Base-by-base conservation (phyloP, 2,888 invertebrate genomes). In the Pyrrhia umbra region DNA sequence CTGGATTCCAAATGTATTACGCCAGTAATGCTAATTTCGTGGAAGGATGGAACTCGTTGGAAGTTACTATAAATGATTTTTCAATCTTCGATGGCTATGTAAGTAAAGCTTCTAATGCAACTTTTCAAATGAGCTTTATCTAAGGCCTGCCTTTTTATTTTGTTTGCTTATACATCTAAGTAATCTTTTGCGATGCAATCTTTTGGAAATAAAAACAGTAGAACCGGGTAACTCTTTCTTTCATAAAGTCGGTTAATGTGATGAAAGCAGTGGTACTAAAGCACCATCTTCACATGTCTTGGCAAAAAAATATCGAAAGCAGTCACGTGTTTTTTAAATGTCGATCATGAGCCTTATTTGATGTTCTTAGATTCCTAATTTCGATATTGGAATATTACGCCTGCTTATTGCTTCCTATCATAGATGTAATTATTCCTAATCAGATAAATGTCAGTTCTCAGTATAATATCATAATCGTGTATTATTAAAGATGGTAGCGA, bases 41-140 rank as follows among this genome's bases (percentile, higher is more conserved):
- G 25, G 59, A 69, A 39, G 85, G 85, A n/a, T 85, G 85, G 85
- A 85, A 84, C 42, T 68, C 71, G n/a, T 59, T 85, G 20, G 68
- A 69, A 25, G 80, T 85, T 4, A 52, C 68, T 21, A 66, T 85
- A 6, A 21, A 57, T n/a, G 84, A 82, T 40, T 81, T 82, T 13
- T 55, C 56, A 8, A 63, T 69, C 42, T 85, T 85, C 21, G 62
- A 78, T 16, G 85, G 85, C 13, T 85, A 85, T 75, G 85, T 85
- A 67, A 85, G 85, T 85, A 77, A 51, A 6, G 1, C 40, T 34
- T 34, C 43, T 46, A 27, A 30, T 37, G 2, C 15, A 16, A n/a
- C 2, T 16, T 20, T 60, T 9, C 6, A 23, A 23, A 23, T 23
- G n/a, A n/a, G n/a, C n/a, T n/a, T n/a, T n/a, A n/a, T n/a, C n/a